phyloP scores from a whole-genome alignment of 2,888 invertebrate genomes.

The Hermaeophaga mercurialis region DNA sequence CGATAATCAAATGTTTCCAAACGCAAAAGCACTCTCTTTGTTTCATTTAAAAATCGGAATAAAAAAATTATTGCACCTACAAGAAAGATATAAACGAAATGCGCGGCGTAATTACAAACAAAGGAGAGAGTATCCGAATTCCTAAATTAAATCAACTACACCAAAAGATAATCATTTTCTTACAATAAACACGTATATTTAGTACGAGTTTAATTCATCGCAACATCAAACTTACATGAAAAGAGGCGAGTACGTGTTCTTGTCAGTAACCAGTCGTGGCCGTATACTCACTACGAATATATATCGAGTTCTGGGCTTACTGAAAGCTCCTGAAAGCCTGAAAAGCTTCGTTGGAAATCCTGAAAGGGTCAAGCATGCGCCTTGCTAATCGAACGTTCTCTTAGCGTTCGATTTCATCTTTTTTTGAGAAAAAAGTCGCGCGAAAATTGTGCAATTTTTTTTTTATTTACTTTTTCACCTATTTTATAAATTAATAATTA shows the following conservation, averaged over 20 bases:
- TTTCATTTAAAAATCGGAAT: too few species aligned
- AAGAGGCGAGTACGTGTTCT: conserved; percentile 10
- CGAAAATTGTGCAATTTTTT: not conserved
- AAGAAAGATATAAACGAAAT: too few species aligned
- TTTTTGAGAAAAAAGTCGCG: not conserved
- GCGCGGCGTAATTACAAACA: not conserved
- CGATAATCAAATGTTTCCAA: too few species aligned
- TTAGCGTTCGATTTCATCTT: conserved; percentile 24
- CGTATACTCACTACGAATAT: conserved; percentile 11
- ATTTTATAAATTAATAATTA: too few species aligned
- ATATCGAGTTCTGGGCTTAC: conserved; percentile 23
- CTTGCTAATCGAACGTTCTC: conserved; percentile 3
- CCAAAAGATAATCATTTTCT: too few species aligned
- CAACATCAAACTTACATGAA: conserved; percentile 23
- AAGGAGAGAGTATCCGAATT: not conserved
- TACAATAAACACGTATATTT: not conserved
- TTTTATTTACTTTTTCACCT: not conserved
- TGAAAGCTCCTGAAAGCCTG: conserved; percentile 28
- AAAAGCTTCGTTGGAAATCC: conserved; percentile 25
- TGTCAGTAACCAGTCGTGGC: not conserved
- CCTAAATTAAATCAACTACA: not conserved
- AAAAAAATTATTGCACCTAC: too few species aligned
- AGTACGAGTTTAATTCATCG: conserved; percentile 16
- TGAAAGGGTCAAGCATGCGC: conserved; percentile 26
- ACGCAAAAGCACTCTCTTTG: too few species aligned